Conservation (phyloP, 2,888 invertebrate species). For the Chaetogeoica ovagalla region DNA sequence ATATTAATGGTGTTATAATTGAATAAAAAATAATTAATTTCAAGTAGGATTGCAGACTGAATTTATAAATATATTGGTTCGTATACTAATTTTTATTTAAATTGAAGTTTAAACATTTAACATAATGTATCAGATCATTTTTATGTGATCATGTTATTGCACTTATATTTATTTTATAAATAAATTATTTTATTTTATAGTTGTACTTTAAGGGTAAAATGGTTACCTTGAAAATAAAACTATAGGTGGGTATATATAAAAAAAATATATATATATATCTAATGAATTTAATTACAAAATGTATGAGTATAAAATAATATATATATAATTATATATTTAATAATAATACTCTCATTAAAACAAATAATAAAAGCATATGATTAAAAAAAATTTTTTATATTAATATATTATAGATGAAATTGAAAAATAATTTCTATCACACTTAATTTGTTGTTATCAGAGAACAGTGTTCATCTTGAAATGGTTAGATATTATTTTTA, state of each 20-base stretch:
- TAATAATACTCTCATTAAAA: not conserved
- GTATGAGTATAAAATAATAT: not conserved
- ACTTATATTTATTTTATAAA: not conserved
- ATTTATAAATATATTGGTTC: no score
- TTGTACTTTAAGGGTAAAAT: no score
- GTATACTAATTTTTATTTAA: not conserved
- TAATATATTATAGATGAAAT: not conserved
- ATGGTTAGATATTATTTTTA: conserved; percentile 21
- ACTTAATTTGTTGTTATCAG: conserved; percentile 38
- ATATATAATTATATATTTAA: not conserved
- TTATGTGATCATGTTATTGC: not conserved
- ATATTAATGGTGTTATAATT: not conserved
- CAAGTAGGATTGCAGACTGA: not conserved
- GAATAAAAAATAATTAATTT: not conserved
- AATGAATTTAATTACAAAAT: not conserved
- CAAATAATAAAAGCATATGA: not conserved
- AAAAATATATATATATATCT: not conserved
- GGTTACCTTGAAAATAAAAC: no score
- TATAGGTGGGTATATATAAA: no score
- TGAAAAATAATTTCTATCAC: conserved; percentile 32
- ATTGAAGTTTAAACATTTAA: not conserved
- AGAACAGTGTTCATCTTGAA: conserved; percentile 1
- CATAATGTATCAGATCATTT: not conserved
- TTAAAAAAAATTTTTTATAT: not conserved
- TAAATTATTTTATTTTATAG: no score